Evolutionary conservation across 1,140 invertebrate species (phyloP).

Genomic region (Drosophila watanabei): DNA sequence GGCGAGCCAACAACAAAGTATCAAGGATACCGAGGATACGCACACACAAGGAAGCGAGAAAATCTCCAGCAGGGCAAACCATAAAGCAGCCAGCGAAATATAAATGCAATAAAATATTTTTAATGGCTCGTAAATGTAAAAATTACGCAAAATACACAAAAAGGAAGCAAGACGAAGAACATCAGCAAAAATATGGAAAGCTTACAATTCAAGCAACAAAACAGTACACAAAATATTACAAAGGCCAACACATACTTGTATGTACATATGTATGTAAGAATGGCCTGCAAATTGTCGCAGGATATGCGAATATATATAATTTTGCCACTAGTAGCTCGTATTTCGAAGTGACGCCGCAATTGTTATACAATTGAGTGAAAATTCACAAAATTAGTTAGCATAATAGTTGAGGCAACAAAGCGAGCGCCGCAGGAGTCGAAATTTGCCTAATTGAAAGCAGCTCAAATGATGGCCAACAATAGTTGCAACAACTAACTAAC

Average conservation of each 20-base stretch:
- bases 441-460: conserved; percentile 68
- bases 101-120: conserved; percentile 79
- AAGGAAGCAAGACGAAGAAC: conserved; percentile 8
- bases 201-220: conserved; percentile 8
- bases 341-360: conserved; percentile 8
- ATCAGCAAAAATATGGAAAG: conserved; percentile 20
- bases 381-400: conserved; percentile 63
- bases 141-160: conserved; percentile 68
- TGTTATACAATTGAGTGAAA: conserved; percentile 53
- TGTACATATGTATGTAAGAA: conserved; percentile 7
- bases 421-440: conserved; percentile 55
- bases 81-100: conserved; percentile 76
- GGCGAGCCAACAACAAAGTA: conserved; percentile 51
- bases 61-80: conserved; percentile 67
- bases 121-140: conserved; percentile 78
- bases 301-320: conserved; percentile 20
- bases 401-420: conserved; percentile 62
- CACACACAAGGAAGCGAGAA: conserved; percentile 45
- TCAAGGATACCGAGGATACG: conserved; percentile 23
- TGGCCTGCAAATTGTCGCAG: conserved; percentile 59
- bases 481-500: conserved; percentile 27
- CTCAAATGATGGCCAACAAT: conserved; percentile 44
- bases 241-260: conserved; percentile 1
- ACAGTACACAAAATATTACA: conserved; percentile 14
- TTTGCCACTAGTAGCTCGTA: neutral